Evolutionary conservation across 37 sponge, comb jelly and placozoan genomes (phyloP).

Genomic region (Aphrocallistes beatrix): DNA sequence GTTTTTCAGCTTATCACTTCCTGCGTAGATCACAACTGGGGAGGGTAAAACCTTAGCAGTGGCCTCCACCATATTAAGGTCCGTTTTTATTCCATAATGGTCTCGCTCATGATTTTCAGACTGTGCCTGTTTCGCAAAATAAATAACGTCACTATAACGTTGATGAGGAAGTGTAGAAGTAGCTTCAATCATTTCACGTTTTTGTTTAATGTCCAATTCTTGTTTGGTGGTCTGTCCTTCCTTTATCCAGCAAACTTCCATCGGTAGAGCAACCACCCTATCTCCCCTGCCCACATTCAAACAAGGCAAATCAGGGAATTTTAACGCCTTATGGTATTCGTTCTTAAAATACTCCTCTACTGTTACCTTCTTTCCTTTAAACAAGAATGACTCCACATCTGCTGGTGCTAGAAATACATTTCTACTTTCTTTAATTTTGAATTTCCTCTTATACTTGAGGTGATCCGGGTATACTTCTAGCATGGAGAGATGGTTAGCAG

Average conservation of each 20-base stretch:
- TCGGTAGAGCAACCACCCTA: neutral
- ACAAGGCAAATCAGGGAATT: constrained; percentile 53
- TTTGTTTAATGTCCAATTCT: constrained; percentile 38
- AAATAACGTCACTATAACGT: neutral
- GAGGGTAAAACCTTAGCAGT: neutral
- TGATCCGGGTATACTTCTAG: neutral
- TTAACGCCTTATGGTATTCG: constrained; percentile 19
- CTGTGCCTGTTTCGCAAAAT: neutral
- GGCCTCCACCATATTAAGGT: neutral
- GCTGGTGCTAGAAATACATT: neutral
- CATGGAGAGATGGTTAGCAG: neutral
- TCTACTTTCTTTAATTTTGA: neutral
- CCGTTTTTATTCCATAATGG: neutral
- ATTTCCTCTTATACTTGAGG: neutral
- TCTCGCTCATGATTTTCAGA: neutral
- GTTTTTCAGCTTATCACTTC: neutral
- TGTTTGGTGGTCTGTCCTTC: constrained; percentile 38
- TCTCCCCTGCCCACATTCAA: constrained; percentile 37
- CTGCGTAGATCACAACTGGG: neutral
- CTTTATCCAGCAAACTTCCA: neutral
- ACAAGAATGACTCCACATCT: neutral
- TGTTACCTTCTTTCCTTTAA: constrained; percentile 23
- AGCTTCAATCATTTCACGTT: constrained; percentile 40
- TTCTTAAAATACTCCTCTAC: constrained; percentile 46
- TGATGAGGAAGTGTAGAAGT: constrained; percentile 37